phyloP scores from a whole-genome alignment of 2,797 vertebrate species.

The Zalophus californianus region DNA sequence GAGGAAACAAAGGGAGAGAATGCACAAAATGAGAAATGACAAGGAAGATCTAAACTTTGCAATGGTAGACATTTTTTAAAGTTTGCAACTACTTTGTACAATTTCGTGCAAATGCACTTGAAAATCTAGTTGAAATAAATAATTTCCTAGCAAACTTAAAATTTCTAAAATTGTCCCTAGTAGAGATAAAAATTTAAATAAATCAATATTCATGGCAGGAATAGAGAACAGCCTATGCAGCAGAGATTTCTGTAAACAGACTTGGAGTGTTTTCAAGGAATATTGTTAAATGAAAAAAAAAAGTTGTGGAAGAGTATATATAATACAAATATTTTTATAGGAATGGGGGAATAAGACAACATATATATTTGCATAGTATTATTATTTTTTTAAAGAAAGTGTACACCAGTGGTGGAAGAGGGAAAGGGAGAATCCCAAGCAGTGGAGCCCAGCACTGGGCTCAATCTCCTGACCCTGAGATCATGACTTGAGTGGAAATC shows the following conservation, averaged over 20 bases:
- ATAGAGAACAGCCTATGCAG: neutral
- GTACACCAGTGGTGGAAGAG: neutral
- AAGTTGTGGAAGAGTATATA: neutral
- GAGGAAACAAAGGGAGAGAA: neutral
- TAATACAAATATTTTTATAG: neutral
- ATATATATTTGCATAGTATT: neutral
- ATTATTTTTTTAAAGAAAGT: too few relatives aligned
- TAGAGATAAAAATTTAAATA: neutral
- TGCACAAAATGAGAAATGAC: neutral
- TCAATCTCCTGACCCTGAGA: neutral
- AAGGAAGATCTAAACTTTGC: neutral
- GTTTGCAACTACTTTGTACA: neutral
- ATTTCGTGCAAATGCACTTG: neutral
- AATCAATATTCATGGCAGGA: neutral
- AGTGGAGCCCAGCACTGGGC: neutral
- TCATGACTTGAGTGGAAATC: neutral
- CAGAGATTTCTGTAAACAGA: neutral
- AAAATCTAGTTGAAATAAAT: slow-evolving; percentile 31
- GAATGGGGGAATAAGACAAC: neutral
- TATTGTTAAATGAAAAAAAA: neutral
- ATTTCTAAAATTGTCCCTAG: neutral
- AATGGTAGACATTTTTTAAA: neutral
- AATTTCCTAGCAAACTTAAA: neutral
- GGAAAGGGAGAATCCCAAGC: neutral
- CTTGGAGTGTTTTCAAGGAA: neutral